Conservation (phyloP, 2,888 invertebrate species). For the Dolichopus griseipennis region DNA sequence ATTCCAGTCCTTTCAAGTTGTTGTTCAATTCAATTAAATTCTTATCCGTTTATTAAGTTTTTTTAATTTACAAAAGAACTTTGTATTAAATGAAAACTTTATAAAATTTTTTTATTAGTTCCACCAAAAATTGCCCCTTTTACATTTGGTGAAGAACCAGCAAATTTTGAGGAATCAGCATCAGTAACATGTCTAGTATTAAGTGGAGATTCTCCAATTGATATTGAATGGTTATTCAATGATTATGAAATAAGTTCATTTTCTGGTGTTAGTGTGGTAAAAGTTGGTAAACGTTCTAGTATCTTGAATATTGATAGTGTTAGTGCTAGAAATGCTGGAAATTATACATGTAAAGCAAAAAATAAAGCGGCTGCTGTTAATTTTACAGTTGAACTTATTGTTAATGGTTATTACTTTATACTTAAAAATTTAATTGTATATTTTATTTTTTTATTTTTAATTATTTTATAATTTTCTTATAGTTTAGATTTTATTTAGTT, state of each 20-base stretch:
- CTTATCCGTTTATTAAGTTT: no score
- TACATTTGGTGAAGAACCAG: constrained; percentile 52
- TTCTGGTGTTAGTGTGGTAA: constrained; percentile 47
- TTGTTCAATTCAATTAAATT: no score
- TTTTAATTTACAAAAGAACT: no score
- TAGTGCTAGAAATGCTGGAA: constrained; percentile 51
- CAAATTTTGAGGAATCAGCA: constrained; percentile 53
- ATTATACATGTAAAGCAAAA: constrained; percentile 60
- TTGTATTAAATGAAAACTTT: no score
- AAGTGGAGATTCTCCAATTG: constrained; percentile 57
- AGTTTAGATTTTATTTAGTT: no score
- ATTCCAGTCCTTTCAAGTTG: no score
- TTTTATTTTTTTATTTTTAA: not conserved
- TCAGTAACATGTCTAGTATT: constrained; percentile 53
- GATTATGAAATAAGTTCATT: constrained; percentile 37
- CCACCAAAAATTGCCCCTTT: constrained; percentile 49
- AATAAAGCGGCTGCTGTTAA: constrained; percentile 54
- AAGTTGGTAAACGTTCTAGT: constrained; percentile 57
- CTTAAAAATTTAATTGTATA: not conserved
- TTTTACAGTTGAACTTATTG: constrained; percentile 51
- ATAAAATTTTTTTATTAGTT: constrained; percentile 31
- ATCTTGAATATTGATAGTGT: constrained; percentile 51
- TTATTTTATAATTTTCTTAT: constrained; percentile 12
- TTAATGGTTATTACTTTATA: constrained; percentile 46
- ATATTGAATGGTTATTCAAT: constrained; percentile 53